phyloP scores from a whole-genome alignment of 2,797 vertebrate genomes.

The Moxostoma hubbsi region DNA sequence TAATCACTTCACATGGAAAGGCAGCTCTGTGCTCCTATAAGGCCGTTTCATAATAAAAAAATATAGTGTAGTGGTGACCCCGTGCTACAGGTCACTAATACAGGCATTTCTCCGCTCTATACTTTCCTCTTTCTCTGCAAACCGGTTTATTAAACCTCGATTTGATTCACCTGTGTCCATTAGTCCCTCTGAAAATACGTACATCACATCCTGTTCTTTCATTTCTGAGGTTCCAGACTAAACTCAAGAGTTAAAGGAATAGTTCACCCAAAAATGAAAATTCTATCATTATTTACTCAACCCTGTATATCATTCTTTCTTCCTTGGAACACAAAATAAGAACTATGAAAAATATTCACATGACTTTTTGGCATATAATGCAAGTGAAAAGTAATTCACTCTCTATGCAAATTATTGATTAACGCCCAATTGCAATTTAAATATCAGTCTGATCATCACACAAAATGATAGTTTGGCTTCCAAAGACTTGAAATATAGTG shows the following conservation, averaged over 20 bases:
- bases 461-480: too few species aligned
- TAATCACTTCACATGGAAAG: conserved; percentile 52
- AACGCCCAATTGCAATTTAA: too few species aligned
- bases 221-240: conserved; percentile 31
- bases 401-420: too few species aligned
- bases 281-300: too few species aligned
- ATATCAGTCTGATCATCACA: too few species aligned
- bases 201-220: conserved; percentile 14
- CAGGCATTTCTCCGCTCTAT: conserved; percentile 14
- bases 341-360: too few species aligned
- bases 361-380: too few species aligned
- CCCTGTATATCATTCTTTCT: too few species aligned
- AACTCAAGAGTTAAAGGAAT: neutral
- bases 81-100: conserved; percentile 38
- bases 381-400: too few species aligned
- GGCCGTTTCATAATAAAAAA: conserved; percentile 43
- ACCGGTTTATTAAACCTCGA: conserved; percentile 41
- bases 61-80: conserved; percentile 27
- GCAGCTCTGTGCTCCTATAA: conserved; percentile 41
- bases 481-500: too few species aligned
- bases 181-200: conserved; percentile 14
- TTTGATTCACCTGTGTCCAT: conserved; percentile 33
- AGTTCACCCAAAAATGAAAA: too few species aligned
- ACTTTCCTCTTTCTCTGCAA: conserved; percentile 37
- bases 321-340: too few species aligned